These are phyloP conservation scores for Drosophila melanosoma DNA, from an alignment of 2,888 invertebrate species.

Conservation along the genomic window DNA sequence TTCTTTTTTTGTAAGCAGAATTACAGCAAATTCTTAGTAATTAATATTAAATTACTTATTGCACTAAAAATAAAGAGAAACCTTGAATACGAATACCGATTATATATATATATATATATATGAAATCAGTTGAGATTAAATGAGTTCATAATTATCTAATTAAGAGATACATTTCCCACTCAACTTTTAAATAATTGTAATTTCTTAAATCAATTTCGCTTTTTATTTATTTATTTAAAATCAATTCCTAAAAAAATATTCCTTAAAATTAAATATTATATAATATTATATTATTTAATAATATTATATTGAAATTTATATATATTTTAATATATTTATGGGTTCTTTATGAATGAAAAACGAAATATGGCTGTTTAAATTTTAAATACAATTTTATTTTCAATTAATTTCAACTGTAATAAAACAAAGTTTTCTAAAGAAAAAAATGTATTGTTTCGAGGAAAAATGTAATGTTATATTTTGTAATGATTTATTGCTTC, in stretches of 20 bases:
- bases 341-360: background rate
- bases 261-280: background rate
- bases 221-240: background rate
- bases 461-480: background rate
- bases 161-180: background rate
- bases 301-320: background rate
- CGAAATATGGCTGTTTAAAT: background rate
- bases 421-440: background rate
- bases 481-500: background rate
- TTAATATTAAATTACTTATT: background rate
- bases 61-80: background rate
- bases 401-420: background rate
- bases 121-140: background rate
- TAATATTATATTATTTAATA: background rate
- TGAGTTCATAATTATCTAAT: background rate
- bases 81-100: background rate
- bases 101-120: background rate
- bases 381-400: background rate
- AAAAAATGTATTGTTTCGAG: background rate
- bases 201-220: background rate
- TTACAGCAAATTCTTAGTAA: background rate
- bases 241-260: background rate
- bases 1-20: background rate
- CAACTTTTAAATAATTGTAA: background rate
- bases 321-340: background rate